These are phyloP conservation scores for Paraescarpia echinospica DNA, from an alignment of 1,140 invertebrate genomes.

Conservation along the genomic window DNA sequence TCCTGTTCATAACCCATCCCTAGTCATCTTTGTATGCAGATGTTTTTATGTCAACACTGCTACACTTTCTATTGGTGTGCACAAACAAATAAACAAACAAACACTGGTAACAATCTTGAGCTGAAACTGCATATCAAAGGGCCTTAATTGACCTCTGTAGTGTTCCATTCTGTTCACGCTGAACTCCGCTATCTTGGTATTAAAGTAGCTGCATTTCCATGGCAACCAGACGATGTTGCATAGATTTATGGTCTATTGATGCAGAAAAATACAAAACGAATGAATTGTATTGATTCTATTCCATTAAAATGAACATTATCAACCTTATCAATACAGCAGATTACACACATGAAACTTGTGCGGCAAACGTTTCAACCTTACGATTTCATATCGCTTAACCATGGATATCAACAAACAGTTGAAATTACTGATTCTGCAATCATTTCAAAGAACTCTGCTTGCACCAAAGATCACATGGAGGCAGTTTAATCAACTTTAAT, in stretches of 20 bases:
- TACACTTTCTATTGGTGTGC: not conserved
- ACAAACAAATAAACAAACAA: not conserved
- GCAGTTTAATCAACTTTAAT: not conserved
- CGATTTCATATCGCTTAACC: not conserved
- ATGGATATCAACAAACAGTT: not conserved
- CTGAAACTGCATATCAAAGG: not conserved
- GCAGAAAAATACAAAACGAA: not conserved
- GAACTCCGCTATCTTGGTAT: not conserved
- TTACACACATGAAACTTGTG: not conserved
- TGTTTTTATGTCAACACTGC: not conserved
- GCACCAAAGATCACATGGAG: not conserved
- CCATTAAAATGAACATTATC: not conserved
- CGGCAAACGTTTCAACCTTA: not conserved
- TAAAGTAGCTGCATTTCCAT: not conserved
- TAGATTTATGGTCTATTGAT: not conserved
- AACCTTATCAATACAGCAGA: not conserved
- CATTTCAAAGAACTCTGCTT: not conserved
- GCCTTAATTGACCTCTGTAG: not conserved
- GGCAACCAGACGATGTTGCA: not conserved
- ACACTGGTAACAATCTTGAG: not conserved
- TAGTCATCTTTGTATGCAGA: not conserved
- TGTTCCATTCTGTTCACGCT: not conserved
- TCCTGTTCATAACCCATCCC: not conserved
- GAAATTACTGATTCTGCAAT: not conserved
- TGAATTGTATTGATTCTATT: not conserved